Conservation (phyloP, 2,113 vertebrate species). For the Myotis yumanensis region DNA sequence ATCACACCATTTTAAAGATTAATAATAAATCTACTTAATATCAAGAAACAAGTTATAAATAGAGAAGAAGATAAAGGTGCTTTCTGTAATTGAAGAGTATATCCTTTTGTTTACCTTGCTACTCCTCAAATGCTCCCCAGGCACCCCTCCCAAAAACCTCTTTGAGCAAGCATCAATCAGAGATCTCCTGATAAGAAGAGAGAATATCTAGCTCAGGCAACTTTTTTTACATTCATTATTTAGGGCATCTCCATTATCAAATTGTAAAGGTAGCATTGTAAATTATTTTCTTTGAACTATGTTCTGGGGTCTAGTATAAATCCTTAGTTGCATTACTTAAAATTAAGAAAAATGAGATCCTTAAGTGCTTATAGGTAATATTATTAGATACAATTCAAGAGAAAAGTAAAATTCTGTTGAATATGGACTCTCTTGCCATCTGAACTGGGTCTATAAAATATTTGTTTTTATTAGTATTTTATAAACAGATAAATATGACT, state of each 20-base stretch:
- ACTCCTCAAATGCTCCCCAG: background rate
- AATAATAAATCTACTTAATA: background rate
- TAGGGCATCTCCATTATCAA: background rate
- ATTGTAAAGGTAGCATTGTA: background rate
- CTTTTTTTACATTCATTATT: background rate
- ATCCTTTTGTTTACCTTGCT: background rate
- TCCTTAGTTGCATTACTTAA: background rate
- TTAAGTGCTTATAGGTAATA: slow-evolving; percentile 3
- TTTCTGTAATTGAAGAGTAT: background rate
- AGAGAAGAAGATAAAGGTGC: background rate
- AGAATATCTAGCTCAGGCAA: background rate
- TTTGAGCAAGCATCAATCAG: background rate
- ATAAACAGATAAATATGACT: slow-evolving; percentile 17
- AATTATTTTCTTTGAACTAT: slow-evolving; percentile 23
- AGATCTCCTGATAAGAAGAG: background rate
- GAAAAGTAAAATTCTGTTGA: slow-evolving; percentile 20
- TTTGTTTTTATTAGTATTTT: slow-evolving; percentile 31
- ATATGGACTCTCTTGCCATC: background rate
- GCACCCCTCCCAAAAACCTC: background rate
- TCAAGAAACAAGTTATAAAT: background rate
- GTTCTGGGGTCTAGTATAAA: background rate
- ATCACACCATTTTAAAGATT: background rate
- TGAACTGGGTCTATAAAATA: background rate
- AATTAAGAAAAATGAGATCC: background rate
- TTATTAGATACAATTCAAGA: background rate